Base-by-base conservation (phyloP, 2,888 invertebrate species). In the Ophioninae sp. region DNA sequence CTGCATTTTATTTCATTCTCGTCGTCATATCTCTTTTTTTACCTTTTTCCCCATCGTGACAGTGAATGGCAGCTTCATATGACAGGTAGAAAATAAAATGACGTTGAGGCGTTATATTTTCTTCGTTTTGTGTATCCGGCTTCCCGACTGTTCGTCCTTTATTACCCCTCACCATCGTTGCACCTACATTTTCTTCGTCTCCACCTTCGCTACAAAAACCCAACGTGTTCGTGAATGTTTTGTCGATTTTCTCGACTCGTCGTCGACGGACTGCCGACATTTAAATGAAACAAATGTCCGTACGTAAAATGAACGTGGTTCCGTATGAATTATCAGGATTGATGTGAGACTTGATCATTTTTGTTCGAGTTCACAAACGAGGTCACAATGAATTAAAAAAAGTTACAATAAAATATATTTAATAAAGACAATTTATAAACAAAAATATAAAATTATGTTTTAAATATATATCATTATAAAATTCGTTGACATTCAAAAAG, bases 61-160 rank as follows among this genome's bases (percentile, higher is more conserved):
- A 44, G 64, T 67, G 77, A 73, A 65, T 64, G 69, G 58, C 69
- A 58, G 64, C 22, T 58, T 56, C 65, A 64, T 69, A 41, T 58
- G 65, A 69, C 69, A 69, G 71, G 75, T 75, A 69, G 58, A 75
- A 75, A 71, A 75, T 65, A 65, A 81, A 76, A 76, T 59, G 81
- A 80, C 75, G 74, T 64, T 75, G 75, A 75, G 56, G 63, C 56
- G 63, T 63, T 39, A 2, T 51, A 3, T 23, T 61, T 65, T 44
- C 20, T 64, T 74, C 64, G 20, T 74, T 58, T 30, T 64, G 64
- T 51, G 13, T 71, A 44, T 64, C 58, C 69, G 61, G 44, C 63
- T 41, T 56, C 10, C 64, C 22, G 17, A 30, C 71, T 64, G n/a
- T 23, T 37, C 41, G 13, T n/a, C 61, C 73, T 72, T 78, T 64